Conservation (phyloP, 1,140 invertebrate species). For the Achroia grisella region DNA sequence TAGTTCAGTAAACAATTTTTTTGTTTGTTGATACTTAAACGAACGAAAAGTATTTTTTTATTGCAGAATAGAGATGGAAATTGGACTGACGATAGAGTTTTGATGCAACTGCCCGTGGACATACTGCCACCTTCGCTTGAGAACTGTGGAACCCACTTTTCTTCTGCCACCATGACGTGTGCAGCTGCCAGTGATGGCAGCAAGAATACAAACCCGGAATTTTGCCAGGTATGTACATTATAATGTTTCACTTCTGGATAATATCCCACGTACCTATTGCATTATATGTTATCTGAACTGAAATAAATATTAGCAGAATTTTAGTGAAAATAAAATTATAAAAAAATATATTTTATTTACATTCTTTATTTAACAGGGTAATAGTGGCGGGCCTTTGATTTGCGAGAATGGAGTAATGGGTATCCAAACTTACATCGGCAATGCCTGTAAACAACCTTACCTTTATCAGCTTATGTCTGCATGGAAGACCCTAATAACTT, state of each 20-base stretch:
- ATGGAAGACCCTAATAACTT: constrained; percentile 47
- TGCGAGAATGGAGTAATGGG: constrained; percentile 41
- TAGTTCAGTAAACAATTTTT: too few relatives aligned
- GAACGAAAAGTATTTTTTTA: background rate
- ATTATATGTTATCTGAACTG: too few relatives aligned
- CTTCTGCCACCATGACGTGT: constrained; percentile 37
- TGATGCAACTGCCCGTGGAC: constrained; percentile 39
- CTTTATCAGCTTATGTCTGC: constrained; percentile 39
- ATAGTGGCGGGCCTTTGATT: constrained; percentile 53
- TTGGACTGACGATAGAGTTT: constrained; percentile 21
- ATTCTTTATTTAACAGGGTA: constrained; percentile 30
- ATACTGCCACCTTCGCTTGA: constrained; percentile 19
- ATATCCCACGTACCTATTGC: too few relatives aligned
- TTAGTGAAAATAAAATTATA: too few relatives aligned
- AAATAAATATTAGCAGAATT: too few relatives aligned
- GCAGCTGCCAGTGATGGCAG: constrained; percentile 30
- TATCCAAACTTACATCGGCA: constrained; percentile 48
- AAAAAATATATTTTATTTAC: too few relatives aligned
- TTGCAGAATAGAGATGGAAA: constrained; percentile 26
- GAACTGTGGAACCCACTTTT: constrained; percentile 37
- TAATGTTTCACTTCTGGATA: too few relatives aligned
- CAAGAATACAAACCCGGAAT: constrained; percentile 9
- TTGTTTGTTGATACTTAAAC: too few relatives aligned
- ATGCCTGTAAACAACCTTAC: constrained; percentile 45
- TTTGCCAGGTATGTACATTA: too few relatives aligned